Evolutionary conservation across 2,888 invertebrate species (phyloP).

Genomic region (Pandemis heparana): DNA sequence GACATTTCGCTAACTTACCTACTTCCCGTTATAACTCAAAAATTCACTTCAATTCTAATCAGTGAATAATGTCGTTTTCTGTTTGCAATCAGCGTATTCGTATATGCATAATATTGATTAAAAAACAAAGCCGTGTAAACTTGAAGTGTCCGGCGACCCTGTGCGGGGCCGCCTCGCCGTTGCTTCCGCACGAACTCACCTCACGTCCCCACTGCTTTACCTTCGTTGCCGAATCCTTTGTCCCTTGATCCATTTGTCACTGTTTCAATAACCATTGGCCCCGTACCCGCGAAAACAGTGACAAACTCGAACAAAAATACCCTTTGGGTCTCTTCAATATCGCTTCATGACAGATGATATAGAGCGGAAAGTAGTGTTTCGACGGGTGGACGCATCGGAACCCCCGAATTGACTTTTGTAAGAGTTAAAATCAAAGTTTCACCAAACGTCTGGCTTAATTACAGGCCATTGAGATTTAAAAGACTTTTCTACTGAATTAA

Average conservation of each 20-base stretch:
- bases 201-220: slow-evolving; percentile 44
- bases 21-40: neutral
- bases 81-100: neutral
- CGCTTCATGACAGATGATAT: neutral
- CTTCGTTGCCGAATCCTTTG: slow-evolving; percentile 49
- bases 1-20: too few relatives aligned
- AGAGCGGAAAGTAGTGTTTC: neutral
- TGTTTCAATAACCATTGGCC: neutral
- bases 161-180: slow-evolving; percentile 56
- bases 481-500: neutral
- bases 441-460: neutral
- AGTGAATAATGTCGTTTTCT: neutral
- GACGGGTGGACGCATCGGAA: neutral
- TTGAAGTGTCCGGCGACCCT: slow-evolving; percentile 57
- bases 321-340: neutral
- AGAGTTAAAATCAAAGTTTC: neutral
- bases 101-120: neutral
- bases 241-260: slow-evolving; percentile 52
- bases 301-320: neutral
- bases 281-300: neutral
- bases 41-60: neutral
- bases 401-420: neutral
- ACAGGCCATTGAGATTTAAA: neutral
- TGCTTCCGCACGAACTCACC: slow-evolving; percentile 59
- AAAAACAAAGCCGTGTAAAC: slow-evolving; percentile 37